A percentile compares a stretch with the other conserved stretches of the same genome.
Conservation (phyloP, 2,113 vertebrate genomes). For the Pseudorhombus dupliciocellatus region DNA sequence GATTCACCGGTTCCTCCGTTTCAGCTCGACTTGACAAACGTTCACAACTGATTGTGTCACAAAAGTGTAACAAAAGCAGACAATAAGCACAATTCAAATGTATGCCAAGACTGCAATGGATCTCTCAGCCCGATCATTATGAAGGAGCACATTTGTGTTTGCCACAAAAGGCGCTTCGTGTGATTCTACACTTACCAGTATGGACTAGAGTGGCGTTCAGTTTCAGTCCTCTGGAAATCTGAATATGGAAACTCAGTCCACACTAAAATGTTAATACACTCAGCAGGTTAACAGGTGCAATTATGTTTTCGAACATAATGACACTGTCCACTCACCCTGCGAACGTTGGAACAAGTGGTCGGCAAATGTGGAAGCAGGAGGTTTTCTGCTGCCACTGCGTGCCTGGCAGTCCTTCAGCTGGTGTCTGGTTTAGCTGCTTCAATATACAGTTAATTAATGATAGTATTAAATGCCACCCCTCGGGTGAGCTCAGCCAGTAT, state of each 20-base stretch:
- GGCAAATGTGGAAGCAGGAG: constrained; percentile 29
- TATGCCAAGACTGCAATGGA: not conserved
- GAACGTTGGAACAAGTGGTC: constrained; percentile 21
- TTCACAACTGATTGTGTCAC: not conserved
- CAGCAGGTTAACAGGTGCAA: constrained; percentile 30
- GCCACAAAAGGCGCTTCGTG: not conserved
- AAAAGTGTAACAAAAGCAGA: not conserved
- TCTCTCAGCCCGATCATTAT: not conserved
- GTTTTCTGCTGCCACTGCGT: constrained; percentile 40
- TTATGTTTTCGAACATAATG: constrained; percentile 45
- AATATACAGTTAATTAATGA: constrained; percentile 70
- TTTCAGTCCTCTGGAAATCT: constrained; percentile 15
- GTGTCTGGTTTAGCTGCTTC: constrained; percentile 59
- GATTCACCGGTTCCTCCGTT: not conserved
- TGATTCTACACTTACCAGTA: constrained; percentile 20
- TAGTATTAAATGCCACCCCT: constrained; percentile 63
- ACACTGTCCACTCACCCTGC: constrained; percentile 18
- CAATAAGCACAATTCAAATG: not conserved
- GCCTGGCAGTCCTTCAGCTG: constrained; percentile 29
- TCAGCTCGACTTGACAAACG: not conserved
- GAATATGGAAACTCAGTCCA: constrained; percentile 27
- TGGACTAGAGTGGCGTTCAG: constrained; percentile 17
- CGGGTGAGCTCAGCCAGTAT: constrained; percentile 43
- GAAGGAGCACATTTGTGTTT: constrained; percentile 19
- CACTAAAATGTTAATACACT: constrained; percentile 43